Percentiles rank a stretch among this genome's conserved stretches.
Conservation (phyloP, 2,113 vertebrate species). For the Gymnocephalus cernua region DNA sequence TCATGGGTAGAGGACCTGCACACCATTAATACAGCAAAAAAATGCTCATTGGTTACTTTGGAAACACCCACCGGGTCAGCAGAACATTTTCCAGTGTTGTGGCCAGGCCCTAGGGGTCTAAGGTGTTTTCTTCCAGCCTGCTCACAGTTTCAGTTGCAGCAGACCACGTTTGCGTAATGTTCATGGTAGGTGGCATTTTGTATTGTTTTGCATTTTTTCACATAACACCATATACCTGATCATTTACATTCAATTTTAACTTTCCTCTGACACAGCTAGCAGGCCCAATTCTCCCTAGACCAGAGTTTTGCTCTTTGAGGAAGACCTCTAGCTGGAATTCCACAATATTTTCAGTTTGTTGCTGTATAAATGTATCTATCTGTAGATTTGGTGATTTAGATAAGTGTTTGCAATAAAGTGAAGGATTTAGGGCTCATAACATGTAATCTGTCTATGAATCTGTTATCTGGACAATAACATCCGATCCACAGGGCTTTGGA, state of each 20-base stretch:
- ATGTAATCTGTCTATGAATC: background rate
- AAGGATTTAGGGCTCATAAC: too few species aligned
- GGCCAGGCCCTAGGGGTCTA: constrained; percentile 2
- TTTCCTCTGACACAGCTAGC: background rate
- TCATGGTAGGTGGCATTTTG: background rate
- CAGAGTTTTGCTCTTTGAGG: background rate
- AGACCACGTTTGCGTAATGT: background rate
- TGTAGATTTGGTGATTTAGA: background rate
- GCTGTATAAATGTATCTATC: too few species aligned
- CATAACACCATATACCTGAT: too few species aligned
- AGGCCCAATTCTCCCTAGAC: background rate
- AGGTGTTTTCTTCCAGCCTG: constrained; percentile 28
- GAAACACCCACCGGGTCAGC: constrained; percentile 23
- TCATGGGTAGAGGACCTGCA: constrained; percentile 22
- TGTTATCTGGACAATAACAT: background rate
- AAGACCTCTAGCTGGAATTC: background rate
- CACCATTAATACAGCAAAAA: constrained; percentile 30
- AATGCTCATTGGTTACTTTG: constrained; percentile 36
- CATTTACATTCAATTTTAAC: background rate
- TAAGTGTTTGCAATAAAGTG: background rate
- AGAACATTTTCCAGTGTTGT: constrained; percentile 16
- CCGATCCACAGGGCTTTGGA: too few species aligned
- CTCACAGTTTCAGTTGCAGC: background rate
- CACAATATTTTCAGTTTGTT: background rate
- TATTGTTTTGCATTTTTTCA: background rate